phyloP scores from a whole-genome alignment of 2,113 vertebrate species.

The Petrocephalus zakoni region DNA sequence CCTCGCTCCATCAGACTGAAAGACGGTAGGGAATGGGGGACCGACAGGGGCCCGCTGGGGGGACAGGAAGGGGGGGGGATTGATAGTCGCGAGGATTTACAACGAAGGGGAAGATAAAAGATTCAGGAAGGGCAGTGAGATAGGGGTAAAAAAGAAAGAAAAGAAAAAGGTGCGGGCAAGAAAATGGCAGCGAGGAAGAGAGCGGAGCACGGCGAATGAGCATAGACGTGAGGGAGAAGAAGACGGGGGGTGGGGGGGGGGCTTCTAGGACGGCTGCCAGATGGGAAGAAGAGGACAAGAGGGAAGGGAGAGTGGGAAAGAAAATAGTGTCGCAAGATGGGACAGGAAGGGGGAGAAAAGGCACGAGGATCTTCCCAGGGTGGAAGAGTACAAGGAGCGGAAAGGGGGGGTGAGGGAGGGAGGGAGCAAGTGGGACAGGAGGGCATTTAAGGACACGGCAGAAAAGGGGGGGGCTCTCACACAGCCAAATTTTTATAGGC shows the following conservation, averaged over 20 bases:
- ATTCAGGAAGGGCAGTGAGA: background rate
- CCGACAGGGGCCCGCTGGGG: conserved; percentile 22
- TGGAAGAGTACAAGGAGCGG: conserved; percentile 27
- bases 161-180: conserved; percentile 2
- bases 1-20: conserved; percentile 47
- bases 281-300: conserved; percentile 22
- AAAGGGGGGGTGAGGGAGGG: background rate
- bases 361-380: conserved; percentile 19
- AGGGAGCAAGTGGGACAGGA: conserved; percentile 33
- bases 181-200: conserved; percentile 9
- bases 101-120: conserved; percentile 41
- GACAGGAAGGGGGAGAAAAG: conserved; percentile 17
- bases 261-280: conserved; percentile 17
- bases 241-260: conserved; percentile 23
- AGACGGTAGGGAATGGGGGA: conserved; percentile 37
- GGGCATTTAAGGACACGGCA: conserved; percentile 56
- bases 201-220: conserved; percentile 4
- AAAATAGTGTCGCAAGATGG: conserved; percentile 30
- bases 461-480: conserved; percentile 26
- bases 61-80: conserved; percentile 39
- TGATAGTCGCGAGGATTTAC: conserved; percentile 52
- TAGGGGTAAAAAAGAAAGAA: background rate
- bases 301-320: conserved; percentile 26
- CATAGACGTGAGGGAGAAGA: background rate
- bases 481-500: conserved; percentile 31